Evolutionary conservation across 37 sponge, comb jelly and placozoan genomes (phyloP).

Genomic region (Axinella damicornis): DNA sequence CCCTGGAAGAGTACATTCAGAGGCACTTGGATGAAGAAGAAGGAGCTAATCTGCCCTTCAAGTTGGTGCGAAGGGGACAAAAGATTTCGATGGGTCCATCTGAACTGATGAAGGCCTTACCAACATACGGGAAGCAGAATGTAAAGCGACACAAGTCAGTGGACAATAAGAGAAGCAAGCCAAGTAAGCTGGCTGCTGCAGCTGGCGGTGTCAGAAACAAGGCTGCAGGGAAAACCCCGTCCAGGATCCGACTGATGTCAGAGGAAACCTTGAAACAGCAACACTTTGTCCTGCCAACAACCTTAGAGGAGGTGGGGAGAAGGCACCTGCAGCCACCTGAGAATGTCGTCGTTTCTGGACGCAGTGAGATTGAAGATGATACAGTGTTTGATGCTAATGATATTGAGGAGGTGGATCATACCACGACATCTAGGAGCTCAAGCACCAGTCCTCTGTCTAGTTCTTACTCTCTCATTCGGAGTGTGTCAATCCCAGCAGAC

Average conservation of each 20-base stretch:
- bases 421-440: no score
- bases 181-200: neutral
- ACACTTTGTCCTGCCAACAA: no score
- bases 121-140: conserved; percentile 45
- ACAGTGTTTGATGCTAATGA: neutral
- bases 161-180: neutral
- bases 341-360: no score
- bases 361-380: neutral
- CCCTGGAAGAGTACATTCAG: conserved; percentile 39
- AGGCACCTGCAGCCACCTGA: no score
- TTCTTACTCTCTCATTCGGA: no score
- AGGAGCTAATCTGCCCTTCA: conserved; percentile 22
- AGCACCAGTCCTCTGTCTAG: no score
- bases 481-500: no score
- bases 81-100: conserved; percentile 32
- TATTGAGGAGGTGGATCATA: neutral
- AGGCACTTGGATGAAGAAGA: conserved; percentile 18
- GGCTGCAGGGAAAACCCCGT: neutral
- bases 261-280: neutral
- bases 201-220: neutral
- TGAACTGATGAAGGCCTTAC: conserved; percentile 17
- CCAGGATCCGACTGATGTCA: conserved; percentile 23
- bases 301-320: no score
- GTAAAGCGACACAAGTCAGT: conserved; percentile 4
- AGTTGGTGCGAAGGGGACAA: conserved; percentile 44